A percentile compares a stretch with the other conserved stretches of the same genome.
Conservation (phyloP, 2,113 vertebrate species). For the Haemorhous mexicanus region DNA sequence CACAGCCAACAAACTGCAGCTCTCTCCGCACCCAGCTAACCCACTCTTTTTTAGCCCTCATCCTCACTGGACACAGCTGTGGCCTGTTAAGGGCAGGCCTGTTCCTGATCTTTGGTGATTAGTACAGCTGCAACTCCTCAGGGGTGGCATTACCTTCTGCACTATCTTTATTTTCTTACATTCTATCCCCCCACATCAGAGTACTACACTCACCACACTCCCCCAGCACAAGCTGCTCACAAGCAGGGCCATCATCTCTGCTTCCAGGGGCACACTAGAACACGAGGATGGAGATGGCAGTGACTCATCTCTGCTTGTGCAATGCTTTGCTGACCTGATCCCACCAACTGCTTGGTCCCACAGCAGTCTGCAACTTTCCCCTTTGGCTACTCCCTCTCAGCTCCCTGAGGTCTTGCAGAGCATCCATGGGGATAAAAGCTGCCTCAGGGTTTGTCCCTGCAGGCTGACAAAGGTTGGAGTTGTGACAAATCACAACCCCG, state of each 20-base stretch:
- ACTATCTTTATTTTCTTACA: too few relatives aligned
- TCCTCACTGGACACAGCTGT: too few relatives aligned
- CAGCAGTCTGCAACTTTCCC: neutral
- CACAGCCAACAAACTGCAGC: too few relatives aligned
- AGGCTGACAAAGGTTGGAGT: neutral
- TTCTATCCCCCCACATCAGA: neutral
- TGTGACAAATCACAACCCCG: neutral
- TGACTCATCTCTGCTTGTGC: rapidly evolving
- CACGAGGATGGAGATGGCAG: rapidly evolving
- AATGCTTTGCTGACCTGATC: neutral
- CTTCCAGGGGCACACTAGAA: neutral
- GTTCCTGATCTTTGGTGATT: too few relatives aligned
- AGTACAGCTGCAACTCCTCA: too few relatives aligned
- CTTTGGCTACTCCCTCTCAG: neutral
- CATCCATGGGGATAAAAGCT: neutral
- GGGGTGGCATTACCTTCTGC: too few relatives aligned
- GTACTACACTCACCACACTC: rapidly evolving
- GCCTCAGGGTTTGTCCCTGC: neutral
- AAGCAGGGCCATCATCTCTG: neutral
- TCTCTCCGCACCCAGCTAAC: too few relatives aligned
- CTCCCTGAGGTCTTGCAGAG: neutral
- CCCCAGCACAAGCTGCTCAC: neutral
- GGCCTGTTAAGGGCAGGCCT: too few relatives aligned
- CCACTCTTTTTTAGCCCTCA: too few relatives aligned
- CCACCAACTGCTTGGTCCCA: rapidly evolving